Conservation (phyloP, 1,140 invertebrate genomes). For the Sminthurinus signatus region DNA sequence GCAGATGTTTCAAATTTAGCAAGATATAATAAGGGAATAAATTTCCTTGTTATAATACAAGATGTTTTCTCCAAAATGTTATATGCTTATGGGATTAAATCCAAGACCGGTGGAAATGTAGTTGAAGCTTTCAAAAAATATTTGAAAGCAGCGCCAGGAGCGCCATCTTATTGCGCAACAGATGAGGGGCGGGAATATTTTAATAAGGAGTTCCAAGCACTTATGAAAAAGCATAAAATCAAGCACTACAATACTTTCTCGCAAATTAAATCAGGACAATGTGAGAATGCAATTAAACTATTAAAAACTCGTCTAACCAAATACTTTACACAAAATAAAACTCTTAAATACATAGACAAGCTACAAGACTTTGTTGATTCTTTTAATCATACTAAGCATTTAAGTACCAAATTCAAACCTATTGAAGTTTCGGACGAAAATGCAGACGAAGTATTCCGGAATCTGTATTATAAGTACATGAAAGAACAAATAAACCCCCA, state of each 20-base stretch:
- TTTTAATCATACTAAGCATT: background rate
- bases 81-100: too few relatives aligned
- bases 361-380: background rate
- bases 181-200: background rate
- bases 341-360: background rate
- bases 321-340: background rate
- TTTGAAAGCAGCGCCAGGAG: too few relatives aligned
- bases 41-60: too few relatives aligned
- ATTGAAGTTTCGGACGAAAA: background rate
- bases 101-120: too few relatives aligned
- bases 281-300: background rate
- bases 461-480: background rate
- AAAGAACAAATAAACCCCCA: background rate
- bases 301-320: background rate
- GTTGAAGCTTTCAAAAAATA: too few relatives aligned
- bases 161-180: too few relatives aligned
- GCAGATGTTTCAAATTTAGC: too few relatives aligned
- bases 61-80: too few relatives aligned
- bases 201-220: background rate
- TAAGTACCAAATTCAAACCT: background rate
- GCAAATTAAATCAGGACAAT: background rate
- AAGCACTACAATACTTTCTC: background rate
- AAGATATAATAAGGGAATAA: too few relatives aligned
- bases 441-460: background rate
- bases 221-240: background rate